phyloP scores from a whole-genome alignment of 2,113 vertebrate species.

The Daubentonia madagascariensis region DNA sequence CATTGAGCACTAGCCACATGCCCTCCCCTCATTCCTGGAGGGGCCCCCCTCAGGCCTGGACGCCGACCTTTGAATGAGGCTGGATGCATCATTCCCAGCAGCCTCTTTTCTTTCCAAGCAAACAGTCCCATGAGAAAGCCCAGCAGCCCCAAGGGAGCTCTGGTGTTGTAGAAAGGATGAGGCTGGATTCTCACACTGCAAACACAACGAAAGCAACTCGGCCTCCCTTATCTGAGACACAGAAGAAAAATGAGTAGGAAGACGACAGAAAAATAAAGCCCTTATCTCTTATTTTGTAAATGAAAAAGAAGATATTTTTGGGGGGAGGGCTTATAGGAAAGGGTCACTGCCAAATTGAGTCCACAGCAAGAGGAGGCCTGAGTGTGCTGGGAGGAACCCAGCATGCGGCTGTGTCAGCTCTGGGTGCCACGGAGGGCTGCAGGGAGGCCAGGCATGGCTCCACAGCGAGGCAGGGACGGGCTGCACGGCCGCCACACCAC shows the following conservation, averaged over 20 bases:
- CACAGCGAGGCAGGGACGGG: not conserved
- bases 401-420: not conserved
- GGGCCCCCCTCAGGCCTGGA: not conserved
- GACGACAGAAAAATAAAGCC: not conserved
- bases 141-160: not conserved
- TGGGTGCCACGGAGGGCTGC: not conserved
- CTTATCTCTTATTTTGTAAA: slow-evolving; percentile 28
- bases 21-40: rapidly evolving
- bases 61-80: not conserved
- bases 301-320: not conserved
- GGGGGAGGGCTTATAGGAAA: not conserved
- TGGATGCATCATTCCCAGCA: not conserved
- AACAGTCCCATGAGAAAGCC: not conserved
- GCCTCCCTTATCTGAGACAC: slow-evolving; percentile 70
- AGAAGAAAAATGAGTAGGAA: slow-evolving; percentile 71
- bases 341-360: slow-evolving; percentile 42
- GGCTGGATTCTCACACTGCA: slow-evolving; percentile 32
- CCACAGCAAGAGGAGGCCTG: not conserved
- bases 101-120: slow-evolving; percentile 4
- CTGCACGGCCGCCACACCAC: rapidly evolving
- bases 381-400: not conserved
- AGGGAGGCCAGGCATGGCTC: not conserved
- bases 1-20: not conserved
- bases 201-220: slow-evolving; percentile 73
- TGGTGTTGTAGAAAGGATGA: not conserved